These are phyloP conservation scores for Bombus consobrinus DNA, from an alignment of 1,140 invertebrate genomes.

Conservation along the genomic window DNA sequence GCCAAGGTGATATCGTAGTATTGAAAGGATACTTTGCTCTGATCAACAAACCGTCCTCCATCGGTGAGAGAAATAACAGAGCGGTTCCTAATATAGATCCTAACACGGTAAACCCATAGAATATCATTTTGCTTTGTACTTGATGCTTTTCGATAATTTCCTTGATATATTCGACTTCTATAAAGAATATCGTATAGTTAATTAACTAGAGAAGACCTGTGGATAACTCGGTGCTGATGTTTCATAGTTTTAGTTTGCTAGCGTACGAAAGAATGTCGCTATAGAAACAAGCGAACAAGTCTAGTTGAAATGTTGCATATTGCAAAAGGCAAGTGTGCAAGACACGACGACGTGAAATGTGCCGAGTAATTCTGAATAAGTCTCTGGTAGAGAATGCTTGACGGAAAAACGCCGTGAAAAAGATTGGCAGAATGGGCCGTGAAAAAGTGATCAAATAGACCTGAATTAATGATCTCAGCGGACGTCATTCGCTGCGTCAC, in stretches of 20 bases:
- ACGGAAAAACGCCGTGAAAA: neutral
- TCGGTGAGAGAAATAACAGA: conserved; percentile 63
- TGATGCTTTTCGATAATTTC: conserved; percentile 46
- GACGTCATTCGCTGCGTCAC: neutral
- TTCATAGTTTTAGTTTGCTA: neutral
- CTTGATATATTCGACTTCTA: conserved; percentile 10
- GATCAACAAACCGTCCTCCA: conserved; percentile 64
- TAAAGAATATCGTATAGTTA: neutral
- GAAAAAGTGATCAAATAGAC: neutral
- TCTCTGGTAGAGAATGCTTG: neutral
- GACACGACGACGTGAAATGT: neutral
- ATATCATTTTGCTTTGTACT: conserved; percentile 42
- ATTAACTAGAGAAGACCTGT: neutral
- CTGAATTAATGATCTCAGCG: conserved; percentile 1
- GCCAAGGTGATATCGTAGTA: conserved; percentile 48
- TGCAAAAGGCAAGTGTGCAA: neutral
- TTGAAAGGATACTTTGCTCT: conserved; percentile 69
- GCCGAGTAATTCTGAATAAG: conserved; percentile 14
- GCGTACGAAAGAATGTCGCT: neutral
- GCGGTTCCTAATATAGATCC: conserved; percentile 49
- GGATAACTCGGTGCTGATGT: neutral
- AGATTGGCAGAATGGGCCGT: neutral
- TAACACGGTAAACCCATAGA: conserved; percentile 51
- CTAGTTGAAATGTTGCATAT: neutral
- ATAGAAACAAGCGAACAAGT: neutral